Conservation (phyloP, 2,888 invertebrate species). For the Agrochola circellaris region DNA sequence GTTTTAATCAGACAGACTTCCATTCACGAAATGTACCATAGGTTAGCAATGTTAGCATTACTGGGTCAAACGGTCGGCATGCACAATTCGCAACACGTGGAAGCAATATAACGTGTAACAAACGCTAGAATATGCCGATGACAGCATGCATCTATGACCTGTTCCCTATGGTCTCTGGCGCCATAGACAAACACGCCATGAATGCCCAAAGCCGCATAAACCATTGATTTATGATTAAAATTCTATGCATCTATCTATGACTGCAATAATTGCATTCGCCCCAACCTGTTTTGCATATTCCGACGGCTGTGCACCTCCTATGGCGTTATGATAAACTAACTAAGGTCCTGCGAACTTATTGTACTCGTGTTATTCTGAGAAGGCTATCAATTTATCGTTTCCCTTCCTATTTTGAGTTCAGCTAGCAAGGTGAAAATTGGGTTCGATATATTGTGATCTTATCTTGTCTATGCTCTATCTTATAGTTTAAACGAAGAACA, state of each 20-base stretch:
- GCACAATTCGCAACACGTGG: conserved; percentile 64
- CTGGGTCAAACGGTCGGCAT: conserved; percentile 55
- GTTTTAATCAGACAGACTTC: conserved; percentile 62
- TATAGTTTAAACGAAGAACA: background rate
- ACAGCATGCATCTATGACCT: conserved; percentile 56
- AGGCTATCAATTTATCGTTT: conserved; percentile 65
- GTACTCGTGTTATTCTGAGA: conserved; percentile 52
- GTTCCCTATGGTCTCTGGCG: conserved; percentile 63
- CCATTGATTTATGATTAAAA: conserved; percentile 81
- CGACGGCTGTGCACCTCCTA: conserved; percentile 62
- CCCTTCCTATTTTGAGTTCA: conserved; percentile 44
- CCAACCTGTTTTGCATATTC: conserved; percentile 68
- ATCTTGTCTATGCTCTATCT: conserved; percentile 2
- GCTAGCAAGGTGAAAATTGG: conserved; percentile 43
- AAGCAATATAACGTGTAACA: conserved; percentile 52
- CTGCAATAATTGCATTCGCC: conserved; percentile 80
- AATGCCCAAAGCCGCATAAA: conserved; percentile 74
- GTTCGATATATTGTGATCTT: background rate
- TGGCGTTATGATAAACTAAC: conserved; percentile 69
- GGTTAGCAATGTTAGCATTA: conserved; percentile 53
- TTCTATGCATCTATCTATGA: conserved; percentile 78
- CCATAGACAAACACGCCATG: conserved; percentile 69
- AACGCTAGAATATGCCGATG: conserved; percentile 62
- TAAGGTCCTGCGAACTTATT: conserved; percentile 60
- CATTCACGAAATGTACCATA: conserved; percentile 61